Evolutionary conservation across 2,888 invertebrate genomes (phyloP).

Genomic region (Graphium colonna): DNA sequence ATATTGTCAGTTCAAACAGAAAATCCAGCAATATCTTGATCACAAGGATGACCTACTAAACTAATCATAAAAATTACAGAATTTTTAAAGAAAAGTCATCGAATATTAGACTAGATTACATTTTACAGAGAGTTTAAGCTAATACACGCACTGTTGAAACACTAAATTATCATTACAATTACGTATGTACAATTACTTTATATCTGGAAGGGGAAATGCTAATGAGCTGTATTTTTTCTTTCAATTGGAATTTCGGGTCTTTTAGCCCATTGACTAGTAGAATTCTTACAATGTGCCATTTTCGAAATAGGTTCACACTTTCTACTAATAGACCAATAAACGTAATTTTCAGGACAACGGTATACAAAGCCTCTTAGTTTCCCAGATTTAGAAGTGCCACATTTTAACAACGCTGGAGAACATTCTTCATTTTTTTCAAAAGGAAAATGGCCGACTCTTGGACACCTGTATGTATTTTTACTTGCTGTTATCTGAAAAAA

Average conservation of each 20-base stretch:
- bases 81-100: constrained; percentile 9
- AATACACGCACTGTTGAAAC: background rate
- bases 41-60: constrained; percentile 56
- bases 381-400: constrained; percentile 71
- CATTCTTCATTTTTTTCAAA: constrained; percentile 84
- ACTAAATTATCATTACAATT: background rate
- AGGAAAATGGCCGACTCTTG: constrained; percentile 84
- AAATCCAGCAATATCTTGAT: constrained; percentile 54
- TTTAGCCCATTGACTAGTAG: constrained; percentile 59
- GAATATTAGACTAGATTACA: constrained; percentile 22
- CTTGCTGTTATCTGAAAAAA: constrained; percentile 81
- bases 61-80: constrained; percentile 54
- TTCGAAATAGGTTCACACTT: constrained; percentile 84
- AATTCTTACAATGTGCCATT: constrained; percentile 80
- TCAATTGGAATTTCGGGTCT: constrained; percentile 81
- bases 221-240: constrained; percentile 66
- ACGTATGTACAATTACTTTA: background rate
- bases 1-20: constrained; percentile 44
- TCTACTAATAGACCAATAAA: constrained; percentile 88
- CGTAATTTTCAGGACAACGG: constrained; percentile 87
- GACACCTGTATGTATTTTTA: constrained; percentile 80
- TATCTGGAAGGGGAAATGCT: background rate
- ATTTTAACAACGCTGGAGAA: constrained; percentile 86
- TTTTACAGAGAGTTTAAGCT: background rate
- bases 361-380: constrained; percentile 84